These are phyloP conservation scores for Phylloscopus whistleri DNA, from an alignment of 2,113 vertebrate species.

Conservation along the genomic window DNA sequence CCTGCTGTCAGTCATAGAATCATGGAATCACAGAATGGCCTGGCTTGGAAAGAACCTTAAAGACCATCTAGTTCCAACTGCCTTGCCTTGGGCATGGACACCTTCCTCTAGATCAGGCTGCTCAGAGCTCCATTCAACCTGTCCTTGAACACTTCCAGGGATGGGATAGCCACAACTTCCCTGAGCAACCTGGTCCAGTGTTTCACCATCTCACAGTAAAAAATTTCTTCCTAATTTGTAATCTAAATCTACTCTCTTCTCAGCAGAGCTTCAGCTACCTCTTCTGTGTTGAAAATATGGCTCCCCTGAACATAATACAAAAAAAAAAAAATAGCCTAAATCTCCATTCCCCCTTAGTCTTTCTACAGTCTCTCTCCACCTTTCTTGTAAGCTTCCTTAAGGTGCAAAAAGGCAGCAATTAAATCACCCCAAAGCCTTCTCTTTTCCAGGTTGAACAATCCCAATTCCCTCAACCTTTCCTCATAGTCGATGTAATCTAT, in stretches of 20 bases:
- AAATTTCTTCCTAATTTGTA: background rate
- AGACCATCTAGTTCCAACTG: too few relatives aligned
- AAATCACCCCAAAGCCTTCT: background rate
- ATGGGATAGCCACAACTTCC: too few relatives aligned
- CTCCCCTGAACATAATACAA: background rate
- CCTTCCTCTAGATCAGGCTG: too few relatives aligned
- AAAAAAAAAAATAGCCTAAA: background rate
- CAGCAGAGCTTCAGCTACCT: background rate
- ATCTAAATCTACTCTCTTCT: background rate
- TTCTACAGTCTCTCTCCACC: background rate
- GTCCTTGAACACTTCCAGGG: too few relatives aligned
- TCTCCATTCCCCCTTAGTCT: background rate
- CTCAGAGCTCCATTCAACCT: too few relatives aligned
- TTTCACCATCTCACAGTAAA: too few relatives aligned
- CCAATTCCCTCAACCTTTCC: background rate
- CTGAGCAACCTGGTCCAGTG: too few relatives aligned
- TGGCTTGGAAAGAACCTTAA: too few relatives aligned
- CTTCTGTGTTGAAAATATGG: background rate
- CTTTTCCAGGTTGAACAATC: background rate
- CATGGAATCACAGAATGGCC: background rate
- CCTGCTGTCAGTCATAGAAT: background rate
- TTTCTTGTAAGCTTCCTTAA: background rate
- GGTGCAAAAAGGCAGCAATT: background rate
- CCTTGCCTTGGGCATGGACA: too few relatives aligned
- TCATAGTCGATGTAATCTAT: rapidly evolving